phyloP scores from a whole-genome alignment of 2,888 invertebrate species.

The Melanostoma mellinum region DNA sequence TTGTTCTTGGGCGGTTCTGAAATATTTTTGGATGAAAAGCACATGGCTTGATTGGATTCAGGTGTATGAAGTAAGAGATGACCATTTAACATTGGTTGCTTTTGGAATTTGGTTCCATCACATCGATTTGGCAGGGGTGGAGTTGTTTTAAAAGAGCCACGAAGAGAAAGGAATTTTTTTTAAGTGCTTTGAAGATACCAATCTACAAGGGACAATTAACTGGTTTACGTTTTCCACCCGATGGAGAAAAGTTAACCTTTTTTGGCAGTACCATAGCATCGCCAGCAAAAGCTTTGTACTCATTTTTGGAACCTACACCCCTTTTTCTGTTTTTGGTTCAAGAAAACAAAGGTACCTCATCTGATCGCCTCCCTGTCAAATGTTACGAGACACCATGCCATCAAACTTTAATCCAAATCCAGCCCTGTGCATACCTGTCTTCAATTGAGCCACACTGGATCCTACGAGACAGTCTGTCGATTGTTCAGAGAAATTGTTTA shows the following conservation, averaged over 20 bases:
- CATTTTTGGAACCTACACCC: no score
- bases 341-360: no score
- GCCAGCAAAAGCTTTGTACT: no score
- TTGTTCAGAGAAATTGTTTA: constrained; percentile 64
- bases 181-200: no score
- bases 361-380: no score
- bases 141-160: background rate
- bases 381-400: no score
- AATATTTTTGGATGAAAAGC: constrained; percentile 24
- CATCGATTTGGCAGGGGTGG: constrained; percentile 1
- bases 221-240: no score
- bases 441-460: constrained; percentile 38
- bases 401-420: background rate
- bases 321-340: no score
- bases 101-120: constrained; percentile 37
- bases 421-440: constrained; percentile 5
- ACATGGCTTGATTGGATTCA: constrained; percentile 37
- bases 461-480: constrained; percentile 54
- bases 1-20: constrained; percentile 40
- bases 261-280: background rate
- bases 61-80: constrained; percentile 2
- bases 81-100: constrained; percentile 17
- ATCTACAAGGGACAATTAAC: no score
- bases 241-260: no score
- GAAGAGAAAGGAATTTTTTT: no score